Evolutionary conservation across 2,888 invertebrate genomes (phyloP).

Genomic region (Cylindroiulus punctatus): DNA sequence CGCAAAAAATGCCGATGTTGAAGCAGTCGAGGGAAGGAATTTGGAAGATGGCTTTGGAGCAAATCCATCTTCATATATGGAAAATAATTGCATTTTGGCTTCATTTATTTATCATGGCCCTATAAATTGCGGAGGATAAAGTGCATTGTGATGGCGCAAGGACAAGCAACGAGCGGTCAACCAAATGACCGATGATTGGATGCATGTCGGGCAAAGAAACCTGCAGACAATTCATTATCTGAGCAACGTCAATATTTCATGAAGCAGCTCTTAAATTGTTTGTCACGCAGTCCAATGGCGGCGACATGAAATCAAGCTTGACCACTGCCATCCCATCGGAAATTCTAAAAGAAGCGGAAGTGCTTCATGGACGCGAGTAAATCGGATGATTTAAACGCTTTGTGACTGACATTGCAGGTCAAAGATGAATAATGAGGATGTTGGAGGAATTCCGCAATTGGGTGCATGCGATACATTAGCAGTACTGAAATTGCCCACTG

Average conservation of each 20-base stretch:
- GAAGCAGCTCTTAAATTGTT: background rate
- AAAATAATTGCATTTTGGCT: constrained; percentile 28
- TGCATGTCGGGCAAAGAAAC: background rate
- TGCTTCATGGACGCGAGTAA: background rate
- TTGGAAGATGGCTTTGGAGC: background rate
- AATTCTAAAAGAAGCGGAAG: background rate
- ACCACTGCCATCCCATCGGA: background rate
- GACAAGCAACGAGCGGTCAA: background rate
- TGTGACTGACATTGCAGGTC: background rate
- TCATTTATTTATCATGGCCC: background rate
- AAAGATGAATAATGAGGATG: too few species aligned
- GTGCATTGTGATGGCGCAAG: background rate
- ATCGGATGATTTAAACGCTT: background rate
- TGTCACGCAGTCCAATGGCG: background rate
- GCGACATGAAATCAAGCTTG: background rate
- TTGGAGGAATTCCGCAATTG: too few species aligned
- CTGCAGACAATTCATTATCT: background rate
- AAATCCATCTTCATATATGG: constrained; percentile 25
- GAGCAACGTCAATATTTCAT: constrained; percentile 14
- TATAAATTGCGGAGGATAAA: background rate
- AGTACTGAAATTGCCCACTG: too few species aligned
- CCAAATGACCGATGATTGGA: constrained; percentile 35
- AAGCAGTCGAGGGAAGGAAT: background rate
- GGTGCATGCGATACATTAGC: too few species aligned
- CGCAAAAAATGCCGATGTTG: constrained; percentile 1